Evolutionary conservation across 2,888 invertebrate genomes (phyloP).

Genomic region (Ennomos quercinarius): DNA sequence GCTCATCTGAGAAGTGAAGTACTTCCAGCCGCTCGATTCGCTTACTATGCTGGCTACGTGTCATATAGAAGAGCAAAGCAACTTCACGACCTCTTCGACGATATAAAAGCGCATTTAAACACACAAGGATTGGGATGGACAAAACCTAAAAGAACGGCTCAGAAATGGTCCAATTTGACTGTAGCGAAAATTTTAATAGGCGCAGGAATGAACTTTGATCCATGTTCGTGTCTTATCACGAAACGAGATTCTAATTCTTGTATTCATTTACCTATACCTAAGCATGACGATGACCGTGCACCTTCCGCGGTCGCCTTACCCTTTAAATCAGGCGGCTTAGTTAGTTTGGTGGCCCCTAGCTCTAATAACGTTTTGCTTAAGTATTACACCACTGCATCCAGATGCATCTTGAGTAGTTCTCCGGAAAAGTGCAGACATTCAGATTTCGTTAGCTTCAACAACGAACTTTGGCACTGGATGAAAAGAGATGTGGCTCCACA

Average conservation of each 20-base stretch:
- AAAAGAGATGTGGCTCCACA: slow-evolving; percentile 74
- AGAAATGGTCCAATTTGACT: slow-evolving; percentile 67
- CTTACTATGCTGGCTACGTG: slow-evolving; percentile 77
- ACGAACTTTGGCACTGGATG: slow-evolving; percentile 79
- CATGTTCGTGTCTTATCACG: slow-evolving; percentile 62
- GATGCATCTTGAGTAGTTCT: slow-evolving; percentile 69
- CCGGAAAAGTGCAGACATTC: slow-evolving; percentile 68
- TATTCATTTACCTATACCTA: slow-evolving; percentile 69
- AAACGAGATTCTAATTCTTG: slow-evolving; percentile 69
- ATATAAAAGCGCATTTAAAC: slow-evolving; percentile 62
- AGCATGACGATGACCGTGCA: slow-evolving; percentile 58
- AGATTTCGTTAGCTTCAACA: slow-evolving; percentile 75
- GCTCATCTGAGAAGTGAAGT: slow-evolving; percentile 69
- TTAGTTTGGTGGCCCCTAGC: slow-evolving; percentile 60
- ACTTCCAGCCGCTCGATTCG: slow-evolving; percentile 70
- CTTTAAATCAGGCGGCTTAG: slow-evolving; percentile 64
- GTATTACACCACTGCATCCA: slow-evolving; percentile 71
- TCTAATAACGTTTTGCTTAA: slow-evolving; percentile 70
- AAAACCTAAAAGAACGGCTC: slow-evolving; percentile 50
- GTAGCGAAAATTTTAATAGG: slow-evolving; percentile 70
- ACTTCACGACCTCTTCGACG: slow-evolving; percentile 64
- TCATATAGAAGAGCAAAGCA: slow-evolving; percentile 61
- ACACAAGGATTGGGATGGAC: slow-evolving; percentile 75
- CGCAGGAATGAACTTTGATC: slow-evolving; percentile 57
- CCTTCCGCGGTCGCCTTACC: slow-evolving; percentile 71